These are phyloP conservation scores for Steinernema khuongi DNA, from an alignment of 1,140 invertebrate genomes.

Conservation along the genomic window DNA sequence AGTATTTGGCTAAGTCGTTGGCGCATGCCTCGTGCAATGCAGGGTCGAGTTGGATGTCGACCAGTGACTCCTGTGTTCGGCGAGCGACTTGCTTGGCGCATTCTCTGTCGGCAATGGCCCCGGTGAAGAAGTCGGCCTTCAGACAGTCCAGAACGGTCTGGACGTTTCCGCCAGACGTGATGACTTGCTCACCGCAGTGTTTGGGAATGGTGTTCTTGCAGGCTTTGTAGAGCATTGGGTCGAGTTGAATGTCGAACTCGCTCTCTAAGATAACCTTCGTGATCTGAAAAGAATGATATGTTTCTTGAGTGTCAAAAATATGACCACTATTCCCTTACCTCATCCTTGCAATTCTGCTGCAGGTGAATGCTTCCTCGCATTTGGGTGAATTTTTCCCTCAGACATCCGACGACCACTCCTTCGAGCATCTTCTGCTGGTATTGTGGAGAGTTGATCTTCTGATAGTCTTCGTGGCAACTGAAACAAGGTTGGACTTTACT, in stretches of 20 bases:
- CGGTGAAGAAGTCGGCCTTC: conserved; percentile 57
- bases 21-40: conserved; percentile 63
- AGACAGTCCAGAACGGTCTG: conserved; percentile 55
- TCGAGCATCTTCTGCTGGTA: conserved; percentile 45
- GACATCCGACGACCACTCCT: conserved; percentile 45
- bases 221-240: conserved; percentile 74
- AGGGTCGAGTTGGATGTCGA: conserved; percentile 66
- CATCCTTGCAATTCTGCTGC: conserved; percentile 43
- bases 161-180: conserved; percentile 43
- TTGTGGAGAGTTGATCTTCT: conserved; percentile 42
- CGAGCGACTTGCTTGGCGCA: conserved; percentile 61
- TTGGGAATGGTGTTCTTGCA: conserved; percentile 72
- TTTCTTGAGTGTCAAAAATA: conserved; percentile 23
- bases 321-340: conserved; percentile 33
- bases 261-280: conserved; percentile 52
- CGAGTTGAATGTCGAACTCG: conserved; percentile 74
- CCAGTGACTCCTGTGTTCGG: conserved; percentile 64
- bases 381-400: conserved; percentile 50
- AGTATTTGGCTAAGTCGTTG: conserved; percentile 72
- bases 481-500: conserved; percentile 12
- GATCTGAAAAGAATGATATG: conserved; percentile 36
- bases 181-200: conserved; percentile 35
- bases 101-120: conserved; percentile 43
- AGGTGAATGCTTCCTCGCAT: conserved; percentile 36
- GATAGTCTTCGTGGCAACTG: conserved; percentile 50